Conservation (phyloP, 2,113 vertebrate genomes). For the Suncus etruscus region DNA sequence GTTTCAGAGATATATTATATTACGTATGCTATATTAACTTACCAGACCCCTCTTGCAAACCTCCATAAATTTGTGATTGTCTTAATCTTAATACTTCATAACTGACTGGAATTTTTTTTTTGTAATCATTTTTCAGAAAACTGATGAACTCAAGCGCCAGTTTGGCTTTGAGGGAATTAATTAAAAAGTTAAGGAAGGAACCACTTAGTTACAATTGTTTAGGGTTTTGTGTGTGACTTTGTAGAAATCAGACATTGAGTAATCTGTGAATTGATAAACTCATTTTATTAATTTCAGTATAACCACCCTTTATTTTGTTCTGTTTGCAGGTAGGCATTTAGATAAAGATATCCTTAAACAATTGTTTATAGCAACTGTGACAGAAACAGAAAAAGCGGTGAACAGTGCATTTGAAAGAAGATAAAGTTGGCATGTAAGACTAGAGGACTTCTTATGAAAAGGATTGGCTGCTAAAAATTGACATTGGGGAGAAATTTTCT, state of each 20-base stretch:
- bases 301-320: slow-evolving; percentile 66
- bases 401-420: slow-evolving; percentile 65
- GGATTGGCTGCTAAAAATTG: not conserved
- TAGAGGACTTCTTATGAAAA: slow-evolving; percentile 49
- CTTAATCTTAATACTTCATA: not conserved
- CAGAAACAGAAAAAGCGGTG: slow-evolving; percentile 68
- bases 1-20: not conserved
- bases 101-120: slow-evolving; percentile 3
- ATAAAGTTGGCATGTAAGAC: slow-evolving; percentile 30
- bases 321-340: slow-evolving; percentile 93
- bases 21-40: not conserved
- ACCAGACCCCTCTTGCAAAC: not conserved
- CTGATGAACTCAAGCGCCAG: slow-evolving; percentile 11
- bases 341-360: slow-evolving; percentile 92
- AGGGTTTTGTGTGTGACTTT: not conserved
- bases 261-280: slow-evolving; percentile 1
- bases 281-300: slow-evolving; percentile 44
- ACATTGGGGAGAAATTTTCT: slow-evolving; percentile 17
- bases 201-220: not conserved
- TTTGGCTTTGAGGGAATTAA: slow-evolving; percentile 33
- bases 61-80: slow-evolving; percentile 8
- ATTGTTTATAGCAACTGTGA: slow-evolving; percentile 89
- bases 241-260: slow-evolving; percentile 3
- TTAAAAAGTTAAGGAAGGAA: slow-evolving; percentile 45
- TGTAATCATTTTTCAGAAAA: slow-evolving; percentile 43